Evolutionary conservation across 2,797 vertebrate genomes (phyloP).

Genomic region (Phrynocephalus vlangalii): DNA sequence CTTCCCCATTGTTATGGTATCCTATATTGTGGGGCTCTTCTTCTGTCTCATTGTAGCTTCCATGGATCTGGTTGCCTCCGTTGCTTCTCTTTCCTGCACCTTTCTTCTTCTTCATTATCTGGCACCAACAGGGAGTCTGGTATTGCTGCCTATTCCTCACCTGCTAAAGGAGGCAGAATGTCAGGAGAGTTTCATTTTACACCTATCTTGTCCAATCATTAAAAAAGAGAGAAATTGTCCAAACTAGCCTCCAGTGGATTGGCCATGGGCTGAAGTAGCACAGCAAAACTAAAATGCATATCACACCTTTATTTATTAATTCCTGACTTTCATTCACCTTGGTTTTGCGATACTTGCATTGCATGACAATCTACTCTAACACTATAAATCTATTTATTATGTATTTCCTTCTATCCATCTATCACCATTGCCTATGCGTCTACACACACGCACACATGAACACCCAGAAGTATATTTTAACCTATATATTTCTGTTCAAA

Average conservation of each 20-base stretch:
- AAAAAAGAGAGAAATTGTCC: not conserved
- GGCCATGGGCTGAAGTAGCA: too few relatives aligned
- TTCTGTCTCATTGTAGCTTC: too few relatives aligned
- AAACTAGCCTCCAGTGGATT: too few relatives aligned
- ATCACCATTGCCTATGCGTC: too few relatives aligned
- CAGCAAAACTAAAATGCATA: not conserved
- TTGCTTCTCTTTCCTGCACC: too few relatives aligned
- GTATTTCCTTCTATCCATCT: not conserved
- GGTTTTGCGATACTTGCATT: slow-evolving; percentile 44
- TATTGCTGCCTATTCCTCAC: too few relatives aligned
- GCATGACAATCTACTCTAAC: slow-evolving; percentile 21
- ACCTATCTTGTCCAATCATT: not conserved
- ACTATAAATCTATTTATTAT: not conserved
- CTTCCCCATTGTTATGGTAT: too few relatives aligned
- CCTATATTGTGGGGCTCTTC: too few relatives aligned
- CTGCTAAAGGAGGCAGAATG: not conserved
- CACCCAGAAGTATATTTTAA: slow-evolving; percentile 32
- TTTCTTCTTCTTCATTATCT: too few relatives aligned
- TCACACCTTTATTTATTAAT: not conserved
- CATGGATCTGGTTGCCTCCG: too few relatives aligned
- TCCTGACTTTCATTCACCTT: slow-evolving; percentile 58
- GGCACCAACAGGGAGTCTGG: not conserved
- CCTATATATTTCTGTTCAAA: slow-evolving; percentile 53
- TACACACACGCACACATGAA: too few relatives aligned
- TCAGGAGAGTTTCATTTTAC: not conserved